Percentiles rank a stretch among this genome's conserved stretches.
These are phyloP conservation scores for Acipenser ruthenus DNA, from an alignment of 2,797 vertebrate species.

Conservation along the genomic window DNA sequence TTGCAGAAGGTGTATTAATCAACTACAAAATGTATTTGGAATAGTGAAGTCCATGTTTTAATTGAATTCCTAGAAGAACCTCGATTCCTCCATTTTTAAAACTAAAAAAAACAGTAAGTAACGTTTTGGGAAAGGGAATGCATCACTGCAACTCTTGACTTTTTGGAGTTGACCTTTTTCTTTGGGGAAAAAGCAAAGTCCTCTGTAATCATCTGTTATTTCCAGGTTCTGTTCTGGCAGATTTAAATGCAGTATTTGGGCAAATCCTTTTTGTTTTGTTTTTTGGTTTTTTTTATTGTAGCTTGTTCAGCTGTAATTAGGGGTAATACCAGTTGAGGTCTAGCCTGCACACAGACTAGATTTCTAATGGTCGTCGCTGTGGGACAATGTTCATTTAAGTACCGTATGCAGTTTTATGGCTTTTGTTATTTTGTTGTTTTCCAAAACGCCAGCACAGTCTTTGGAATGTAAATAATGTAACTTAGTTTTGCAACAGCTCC, in stretches of 20 bases:
- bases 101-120: too few relatives aligned
- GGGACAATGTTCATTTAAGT: constrained; percentile 54
- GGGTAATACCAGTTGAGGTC: constrained; percentile 10
- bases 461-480: constrained; percentile 70
- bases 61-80: not conserved
- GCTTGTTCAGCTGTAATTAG: constrained; percentile 16
- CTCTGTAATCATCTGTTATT: too few relatives aligned
- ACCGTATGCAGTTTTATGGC: constrained; percentile 46
- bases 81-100: too few relatives aligned
- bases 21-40: not conserved
- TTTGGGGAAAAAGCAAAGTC: too few relatives aligned
- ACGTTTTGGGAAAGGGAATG: too few relatives aligned
- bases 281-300: not conserved
- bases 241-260: not conserved
- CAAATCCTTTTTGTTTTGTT: constrained; percentile 11
- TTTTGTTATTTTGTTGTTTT: constrained; percentile 51
- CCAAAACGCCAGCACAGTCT: constrained; percentile 40
- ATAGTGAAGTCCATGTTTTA: not conserved
- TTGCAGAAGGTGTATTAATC: too few relatives aligned
- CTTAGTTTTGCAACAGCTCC: constrained; percentile 54
- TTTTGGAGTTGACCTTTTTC: too few relatives aligned
- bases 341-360: constrained; percentile 19
- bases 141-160: too few relatives aligned
- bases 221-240: too few relatives aligned
- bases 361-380: constrained; percentile 60